Conservation (phyloP, 2,113 vertebrate genomes). For the Lontra canadensis region DNA sequence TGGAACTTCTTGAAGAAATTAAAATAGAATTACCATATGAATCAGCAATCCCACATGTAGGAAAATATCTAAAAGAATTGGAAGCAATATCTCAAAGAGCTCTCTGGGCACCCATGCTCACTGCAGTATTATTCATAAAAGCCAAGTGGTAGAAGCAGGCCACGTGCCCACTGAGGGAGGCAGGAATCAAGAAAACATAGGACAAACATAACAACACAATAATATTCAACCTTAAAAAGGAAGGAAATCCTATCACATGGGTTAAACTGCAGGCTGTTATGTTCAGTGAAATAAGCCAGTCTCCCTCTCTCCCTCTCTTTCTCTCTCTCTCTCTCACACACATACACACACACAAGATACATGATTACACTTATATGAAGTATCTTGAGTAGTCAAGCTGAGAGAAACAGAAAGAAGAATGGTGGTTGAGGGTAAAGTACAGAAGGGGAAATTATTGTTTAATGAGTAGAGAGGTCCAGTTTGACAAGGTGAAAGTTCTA, state of each 20-base stretch:
- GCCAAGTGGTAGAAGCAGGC: background rate
- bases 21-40: background rate
- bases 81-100: background rate
- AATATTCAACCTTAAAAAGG: background rate
- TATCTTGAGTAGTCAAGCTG: background rate
- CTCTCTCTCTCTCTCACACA: too few relatives aligned
- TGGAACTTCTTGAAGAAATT: background rate
- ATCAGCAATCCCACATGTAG: background rate
- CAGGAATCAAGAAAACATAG: background rate
- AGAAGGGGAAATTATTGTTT: background rate
- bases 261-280: background rate
- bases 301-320: too few relatives aligned
- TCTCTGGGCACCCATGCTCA: background rate
- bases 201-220: background rate
- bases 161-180: background rate
- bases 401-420: background rate
- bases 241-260: background rate
- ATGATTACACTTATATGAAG: background rate
- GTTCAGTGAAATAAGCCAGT: background rate
- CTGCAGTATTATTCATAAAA: background rate
- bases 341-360: background rate
- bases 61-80: background rate
- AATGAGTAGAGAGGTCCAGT: background rate
- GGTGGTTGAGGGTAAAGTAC: background rate
- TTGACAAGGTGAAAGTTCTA: background rate